These are phyloP conservation scores for Leptoclinus maculatus DNA, from an alignment of 2,797 vertebrate genomes.

Conservation along the genomic window DNA sequence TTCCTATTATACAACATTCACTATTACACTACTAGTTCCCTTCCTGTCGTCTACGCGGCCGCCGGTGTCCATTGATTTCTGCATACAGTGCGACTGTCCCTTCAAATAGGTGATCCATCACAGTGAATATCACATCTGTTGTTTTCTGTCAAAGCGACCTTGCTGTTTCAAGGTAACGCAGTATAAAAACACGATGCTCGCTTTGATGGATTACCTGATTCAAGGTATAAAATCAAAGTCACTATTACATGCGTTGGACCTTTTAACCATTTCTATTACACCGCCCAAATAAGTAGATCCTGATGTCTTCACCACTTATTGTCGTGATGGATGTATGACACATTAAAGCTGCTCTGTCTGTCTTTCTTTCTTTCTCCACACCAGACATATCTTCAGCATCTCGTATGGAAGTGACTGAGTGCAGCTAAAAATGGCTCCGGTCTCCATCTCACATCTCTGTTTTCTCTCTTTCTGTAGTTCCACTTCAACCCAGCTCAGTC, in stretches of 20 bases:
- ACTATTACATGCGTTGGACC: neutral
- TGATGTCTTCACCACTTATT: neutral
- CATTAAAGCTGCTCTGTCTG: neutral
- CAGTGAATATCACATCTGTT: slow-evolving; percentile 16
- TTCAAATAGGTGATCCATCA: slow-evolving; percentile 40
- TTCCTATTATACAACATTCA: no score
- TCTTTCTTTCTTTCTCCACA: neutral
- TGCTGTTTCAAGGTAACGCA: slow-evolving; percentile 14
- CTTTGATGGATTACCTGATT: slow-evolving; percentile 46
- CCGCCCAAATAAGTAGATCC: neutral
- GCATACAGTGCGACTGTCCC: slow-evolving; percentile 1
- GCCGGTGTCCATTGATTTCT: slow-evolving; percentile 8
- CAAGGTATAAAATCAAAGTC: neutral
- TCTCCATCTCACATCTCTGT: slow-evolving; percentile 5
- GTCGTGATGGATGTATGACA: neutral
- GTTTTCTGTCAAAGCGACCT: slow-evolving; percentile 27
- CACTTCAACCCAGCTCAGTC: slow-evolving; percentile 98
- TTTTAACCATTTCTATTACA: neutral
- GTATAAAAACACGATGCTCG: slow-evolving; percentile 6
- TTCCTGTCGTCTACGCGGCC: neutral
- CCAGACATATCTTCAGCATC: slow-evolving; percentile 2
- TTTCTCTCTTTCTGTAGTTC: slow-evolving; percentile 82
- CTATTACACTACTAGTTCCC: neutral
- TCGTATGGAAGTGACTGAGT: neutral
- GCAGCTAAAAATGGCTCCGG: slow-evolving; percentile 1